A percentile compares a stretch with the other conserved stretches of the same genome.
phyloP scores from a whole-genome alignment of 2,797 vertebrate genomes.

The Merluccius polli region DNA sequence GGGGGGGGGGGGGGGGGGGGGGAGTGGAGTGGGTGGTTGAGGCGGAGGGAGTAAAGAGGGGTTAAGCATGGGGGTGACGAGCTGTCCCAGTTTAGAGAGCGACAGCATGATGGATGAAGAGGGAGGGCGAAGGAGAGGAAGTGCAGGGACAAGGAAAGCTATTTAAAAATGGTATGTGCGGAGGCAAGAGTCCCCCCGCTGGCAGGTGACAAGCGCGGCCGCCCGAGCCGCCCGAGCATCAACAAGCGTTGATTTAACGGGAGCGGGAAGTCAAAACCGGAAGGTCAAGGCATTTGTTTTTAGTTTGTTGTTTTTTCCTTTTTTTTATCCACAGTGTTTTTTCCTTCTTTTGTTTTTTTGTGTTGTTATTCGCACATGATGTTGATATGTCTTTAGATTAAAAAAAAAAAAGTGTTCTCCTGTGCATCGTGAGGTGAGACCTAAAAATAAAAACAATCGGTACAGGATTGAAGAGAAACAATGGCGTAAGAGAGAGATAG shows the following conservation, averaged over 20 bases:
- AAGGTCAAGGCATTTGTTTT: neutral
- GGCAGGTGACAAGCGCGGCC: no score
- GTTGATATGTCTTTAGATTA: neutral
- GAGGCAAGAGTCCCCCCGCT: no score
- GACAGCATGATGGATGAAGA: conserved; percentile 67
- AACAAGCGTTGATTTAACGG: no score
- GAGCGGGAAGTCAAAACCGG: no score
- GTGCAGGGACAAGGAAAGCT: conserved; percentile 25
- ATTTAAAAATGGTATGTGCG: neutral
- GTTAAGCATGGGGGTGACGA: conserved; percentile 63
- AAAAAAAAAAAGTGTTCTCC: neutral
- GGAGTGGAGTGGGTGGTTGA: conserved; percentile 28
- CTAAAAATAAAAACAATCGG: no score
- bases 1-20: conserved; percentile 8
- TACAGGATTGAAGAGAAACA: neutral
- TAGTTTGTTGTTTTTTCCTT: neutral
- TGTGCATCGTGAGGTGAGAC: no score
- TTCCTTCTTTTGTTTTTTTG: no score
- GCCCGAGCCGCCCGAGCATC: no score
- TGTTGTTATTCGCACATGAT: no score
- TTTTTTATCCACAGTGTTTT: neutral
- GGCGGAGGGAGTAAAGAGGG: conserved; percentile 49
- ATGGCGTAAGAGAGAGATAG: neutral
- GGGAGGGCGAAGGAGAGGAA: conserved; percentile 30
- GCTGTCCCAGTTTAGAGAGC: conserved; percentile 57